These are phyloP conservation scores for Archocentrus centrarchus DNA, from an alignment of 2,113 vertebrate species.

Conservation along the genomic window DNA sequence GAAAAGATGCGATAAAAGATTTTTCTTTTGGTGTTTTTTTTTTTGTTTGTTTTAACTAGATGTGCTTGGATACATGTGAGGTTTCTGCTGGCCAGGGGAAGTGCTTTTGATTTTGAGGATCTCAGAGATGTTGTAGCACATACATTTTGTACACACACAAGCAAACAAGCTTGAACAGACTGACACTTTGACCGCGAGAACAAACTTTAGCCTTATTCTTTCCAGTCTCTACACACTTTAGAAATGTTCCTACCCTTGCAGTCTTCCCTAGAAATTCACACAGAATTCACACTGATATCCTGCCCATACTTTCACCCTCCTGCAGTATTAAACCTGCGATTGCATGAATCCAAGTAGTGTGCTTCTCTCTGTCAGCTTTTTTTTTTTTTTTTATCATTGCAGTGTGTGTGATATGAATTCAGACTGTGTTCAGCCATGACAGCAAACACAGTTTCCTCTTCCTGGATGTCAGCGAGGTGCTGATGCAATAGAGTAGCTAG, in stretches of 20 bases:
- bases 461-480: constrained; percentile 21
- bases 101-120: background rate
- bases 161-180: background rate
- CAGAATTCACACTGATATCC: background rate
- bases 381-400: background rate
- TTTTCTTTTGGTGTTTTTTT: background rate
- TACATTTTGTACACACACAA: background rate
- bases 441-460: constrained; percentile 28
- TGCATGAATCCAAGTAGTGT: background rate
- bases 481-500: constrained; percentile 52
- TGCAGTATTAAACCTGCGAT: background rate
- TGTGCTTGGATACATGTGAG: background rate
- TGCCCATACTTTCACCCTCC: background rate
- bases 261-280: background rate
- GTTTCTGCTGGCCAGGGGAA: background rate
- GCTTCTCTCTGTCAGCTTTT: constrained; percentile 10
- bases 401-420: constrained; percentile 29
- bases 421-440: constrained; percentile 39
- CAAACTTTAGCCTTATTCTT: background rate
- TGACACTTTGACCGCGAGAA: background rate
- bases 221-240: background rate
- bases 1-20: background rate
- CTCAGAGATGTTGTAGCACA: background rate
- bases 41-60: background rate
- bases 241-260: background rate